Evolutionary conservation across 2,113 vertebrate species (phyloP), one percentile per base, ranked within the genome.

Genomic region (Microtus montanus): DNA sequence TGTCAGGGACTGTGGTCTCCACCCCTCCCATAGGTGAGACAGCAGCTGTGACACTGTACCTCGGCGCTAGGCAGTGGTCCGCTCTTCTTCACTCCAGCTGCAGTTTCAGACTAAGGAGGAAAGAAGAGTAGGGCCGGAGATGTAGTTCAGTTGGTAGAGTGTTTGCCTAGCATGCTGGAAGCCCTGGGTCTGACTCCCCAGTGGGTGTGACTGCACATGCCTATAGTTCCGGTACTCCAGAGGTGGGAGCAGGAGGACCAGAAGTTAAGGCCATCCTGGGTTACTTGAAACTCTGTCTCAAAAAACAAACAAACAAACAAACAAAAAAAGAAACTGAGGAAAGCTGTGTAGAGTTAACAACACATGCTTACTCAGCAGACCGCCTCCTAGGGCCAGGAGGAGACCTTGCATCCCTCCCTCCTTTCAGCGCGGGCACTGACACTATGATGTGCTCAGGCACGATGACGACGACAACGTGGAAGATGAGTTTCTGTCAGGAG

Each of bases 31-130:
- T 2, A 15, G 52, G 47, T 20, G 22, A 6, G n/a, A 80, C 4
- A 6, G 30, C 0, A 12, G 13, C 49, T 0, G 14, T 7, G n/a
- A 33, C 26, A 10, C 20, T 66, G 1, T 98, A 99, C 98, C 98
- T 98, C 98, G 0, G 97, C 77, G 66, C 0, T 90, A 41, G 97
- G 97, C 4, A 91, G 90, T 0, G 98, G 97, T 4, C 97, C 79
- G 30, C 47, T 98, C 97, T 96, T 99, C 97, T 95, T 98, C 63
- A 26, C 92, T 79, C 93, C 52, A 0, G 20, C n/a, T n/a, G 73
- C 19, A 3, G 77, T 17, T 97, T 99, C 98, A 0, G 98, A 98
- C 98, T 99, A 41, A 70, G 91, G 95, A 2, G 17, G 77, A 71
- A 96, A 75, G 98, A 90, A 96, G 74, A 84, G 28, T 4, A 44